phyloP scores from a whole-genome alignment of 2,888 invertebrate genomes.

The Trisateles emortualis region DNA sequence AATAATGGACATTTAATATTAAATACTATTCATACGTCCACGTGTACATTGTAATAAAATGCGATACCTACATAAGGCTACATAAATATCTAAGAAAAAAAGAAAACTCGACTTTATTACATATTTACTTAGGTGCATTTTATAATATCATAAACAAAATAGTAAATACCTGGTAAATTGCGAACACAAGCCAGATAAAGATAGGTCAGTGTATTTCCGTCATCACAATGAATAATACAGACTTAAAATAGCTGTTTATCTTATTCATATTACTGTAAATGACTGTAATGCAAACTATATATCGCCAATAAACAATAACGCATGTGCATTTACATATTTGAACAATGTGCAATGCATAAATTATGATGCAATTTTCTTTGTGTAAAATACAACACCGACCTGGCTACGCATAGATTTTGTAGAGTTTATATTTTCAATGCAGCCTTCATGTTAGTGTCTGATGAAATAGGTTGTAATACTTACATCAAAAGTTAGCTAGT shows the following conservation, averaged over 20 bases:
- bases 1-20: not conserved
- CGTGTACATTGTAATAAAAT: conserved; percentile 1
- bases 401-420: not conserved
- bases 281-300: no score
- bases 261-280: conserved; percentile 4
- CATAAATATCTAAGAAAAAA: not conserved
- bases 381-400: not conserved
- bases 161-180: no score
- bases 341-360: not conserved
- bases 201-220: conserved; percentile 45
- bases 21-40: not conserved
- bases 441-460: not conserved
- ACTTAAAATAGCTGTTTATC: conserved; percentile 29
- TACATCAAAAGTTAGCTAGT: not conserved
- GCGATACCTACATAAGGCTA: not conserved
- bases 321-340: not conserved
- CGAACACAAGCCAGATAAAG: conserved; percentile 21
- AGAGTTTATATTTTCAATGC: not conserved
- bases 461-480: conserved; percentile 4
- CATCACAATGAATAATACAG: conserved; percentile 28
- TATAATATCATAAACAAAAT: not conserved
- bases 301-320: no score
- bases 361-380: conserved; percentile 13
- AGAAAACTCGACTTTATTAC: not conserved
- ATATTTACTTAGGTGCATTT: not conserved